These are phyloP conservation scores for Tachycineta bicolor DNA, from an alignment of 2,113 vertebrate genomes.

Conservation along the genomic window DNA sequence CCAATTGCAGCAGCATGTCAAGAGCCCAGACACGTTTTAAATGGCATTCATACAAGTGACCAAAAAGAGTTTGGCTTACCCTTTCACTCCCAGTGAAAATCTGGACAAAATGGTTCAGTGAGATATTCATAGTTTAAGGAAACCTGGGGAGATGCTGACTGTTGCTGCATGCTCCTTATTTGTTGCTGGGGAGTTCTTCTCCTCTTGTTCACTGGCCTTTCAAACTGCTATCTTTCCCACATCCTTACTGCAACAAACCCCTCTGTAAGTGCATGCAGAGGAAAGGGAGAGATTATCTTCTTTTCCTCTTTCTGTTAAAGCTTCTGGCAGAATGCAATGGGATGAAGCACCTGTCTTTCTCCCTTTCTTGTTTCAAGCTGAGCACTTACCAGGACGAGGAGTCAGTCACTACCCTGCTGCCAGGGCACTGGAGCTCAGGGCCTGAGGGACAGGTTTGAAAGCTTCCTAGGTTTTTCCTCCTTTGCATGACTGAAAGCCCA, in stretches of 20 bases:
- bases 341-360: not conserved
- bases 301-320: not conserved
- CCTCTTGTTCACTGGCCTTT: not conserved
- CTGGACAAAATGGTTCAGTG: not conserved
- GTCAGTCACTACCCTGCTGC: not conserved
- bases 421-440: not conserved
- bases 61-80: not conserved
- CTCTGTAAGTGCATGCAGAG: not conserved
- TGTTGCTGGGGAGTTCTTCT: not conserved
- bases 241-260: not conserved
- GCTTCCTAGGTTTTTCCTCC: not conserved
- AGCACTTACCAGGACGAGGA: not conserved
- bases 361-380: not conserved
- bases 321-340: not conserved
- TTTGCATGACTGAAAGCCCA: not conserved
- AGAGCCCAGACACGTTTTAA: rapidly evolving
- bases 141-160: not conserved
- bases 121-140: not conserved
- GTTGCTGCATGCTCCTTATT: not conserved
- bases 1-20: not conserved
- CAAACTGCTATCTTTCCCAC: not conserved
- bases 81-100: not conserved
- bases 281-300: not conserved
- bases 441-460: not conserved
- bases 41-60: not conserved